Conservation (phyloP, 2,888 invertebrate species). For the Pherbina coryleti region DNA sequence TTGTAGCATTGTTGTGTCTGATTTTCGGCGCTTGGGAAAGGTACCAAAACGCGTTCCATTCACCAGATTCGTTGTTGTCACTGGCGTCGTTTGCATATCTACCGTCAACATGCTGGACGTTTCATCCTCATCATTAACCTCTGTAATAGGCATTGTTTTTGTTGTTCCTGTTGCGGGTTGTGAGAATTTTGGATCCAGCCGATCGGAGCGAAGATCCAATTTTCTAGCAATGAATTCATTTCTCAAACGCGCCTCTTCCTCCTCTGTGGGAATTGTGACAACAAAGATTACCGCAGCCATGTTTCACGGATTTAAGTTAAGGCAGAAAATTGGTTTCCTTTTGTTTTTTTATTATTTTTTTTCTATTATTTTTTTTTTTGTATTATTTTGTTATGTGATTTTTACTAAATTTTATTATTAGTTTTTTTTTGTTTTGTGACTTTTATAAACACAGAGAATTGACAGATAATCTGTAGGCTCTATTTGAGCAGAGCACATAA, state of each 20-base stretch:
- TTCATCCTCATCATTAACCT: conserved; percentile 27
- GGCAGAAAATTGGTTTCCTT: no score
- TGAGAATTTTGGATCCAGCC: conserved; percentile 36
- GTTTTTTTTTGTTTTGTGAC: background rate
- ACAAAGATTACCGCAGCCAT: conserved; percentile 75
- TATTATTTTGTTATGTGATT: background rate
- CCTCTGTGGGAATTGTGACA: conserved; percentile 72
- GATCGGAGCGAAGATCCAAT: conserved; percentile 42
- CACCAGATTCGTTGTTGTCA: background rate
- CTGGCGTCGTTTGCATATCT: conserved; percentile 27
- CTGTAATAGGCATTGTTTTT: conserved; percentile 22
- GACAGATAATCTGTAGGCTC: background rate
- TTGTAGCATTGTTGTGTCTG: conserved; percentile 22
- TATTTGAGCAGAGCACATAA: background rate
- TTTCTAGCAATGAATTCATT: conserved; percentile 43
- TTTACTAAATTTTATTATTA: background rate
- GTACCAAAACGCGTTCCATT: conserved; percentile 40
- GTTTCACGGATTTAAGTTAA: background rate
- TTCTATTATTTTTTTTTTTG: background rate
- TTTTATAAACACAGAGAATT: background rate
- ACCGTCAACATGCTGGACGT: conserved; percentile 33
- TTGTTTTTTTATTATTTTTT: background rate
- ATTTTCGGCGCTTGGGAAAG: conserved; percentile 47
- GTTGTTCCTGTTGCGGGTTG: conserved; percentile 28
- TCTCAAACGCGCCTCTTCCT: conserved; percentile 68